phyloP scores from a whole-genome alignment of 1,140 invertebrate genomes.

The Pantala flavescens region DNA sequence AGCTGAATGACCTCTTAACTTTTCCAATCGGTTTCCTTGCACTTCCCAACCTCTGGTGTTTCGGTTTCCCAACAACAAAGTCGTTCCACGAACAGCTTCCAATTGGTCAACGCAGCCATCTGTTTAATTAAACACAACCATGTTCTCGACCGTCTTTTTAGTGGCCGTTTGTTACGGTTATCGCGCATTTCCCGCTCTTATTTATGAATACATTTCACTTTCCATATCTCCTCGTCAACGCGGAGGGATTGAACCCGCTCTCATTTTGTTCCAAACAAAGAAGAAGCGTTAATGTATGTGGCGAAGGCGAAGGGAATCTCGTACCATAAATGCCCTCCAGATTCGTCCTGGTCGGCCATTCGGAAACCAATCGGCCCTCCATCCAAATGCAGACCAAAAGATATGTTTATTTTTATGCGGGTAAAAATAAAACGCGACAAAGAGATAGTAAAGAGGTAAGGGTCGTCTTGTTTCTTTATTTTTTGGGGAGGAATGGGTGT shows the following conservation, averaged over 20 bases:
- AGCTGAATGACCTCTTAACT: no score
- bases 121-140: neutral
- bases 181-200: neutral
- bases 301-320: neutral
- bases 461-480: no score
- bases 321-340: neutral
- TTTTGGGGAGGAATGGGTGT: no score
- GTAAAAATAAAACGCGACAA: neutral
- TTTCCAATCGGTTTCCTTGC: no score
- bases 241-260: neutral
- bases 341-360: neutral
- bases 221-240: neutral
- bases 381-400: neutral
- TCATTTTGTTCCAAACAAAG: neutral
- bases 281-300: neutral
- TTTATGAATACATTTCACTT: neutral
- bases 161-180: neutral
- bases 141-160: neutral
- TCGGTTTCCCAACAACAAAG: no score
- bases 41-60: no score
- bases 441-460: neutral
- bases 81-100: no score
- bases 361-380: neutral
- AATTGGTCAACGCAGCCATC: neutral
- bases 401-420: neutral